Percentiles rank a stretch among this genome's conserved stretches.
Evolutionary conservation across 2,888 invertebrate species (phyloP).

Genomic region (Itoplectis maculator): DNA sequence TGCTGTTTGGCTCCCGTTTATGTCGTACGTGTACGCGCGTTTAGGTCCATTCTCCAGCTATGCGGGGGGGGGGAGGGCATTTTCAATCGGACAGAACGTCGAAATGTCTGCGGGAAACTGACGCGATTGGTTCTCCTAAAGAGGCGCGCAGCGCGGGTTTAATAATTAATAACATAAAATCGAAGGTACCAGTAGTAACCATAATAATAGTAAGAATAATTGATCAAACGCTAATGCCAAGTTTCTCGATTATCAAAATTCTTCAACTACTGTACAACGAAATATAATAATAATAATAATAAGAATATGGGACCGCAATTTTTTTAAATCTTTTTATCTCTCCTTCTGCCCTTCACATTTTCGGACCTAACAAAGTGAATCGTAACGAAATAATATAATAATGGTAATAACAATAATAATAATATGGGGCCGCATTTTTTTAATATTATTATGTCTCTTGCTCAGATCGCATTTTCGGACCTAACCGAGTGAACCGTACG

Average conservation of each 20-base stretch:
- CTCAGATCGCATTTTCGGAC: constrained; percentile 46
- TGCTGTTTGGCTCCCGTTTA: constrained; percentile 82
- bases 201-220: constrained; percentile 3
- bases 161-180: neutral
- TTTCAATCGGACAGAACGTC: neutral
- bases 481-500: constrained; percentile 55
- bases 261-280: constrained; percentile 18
- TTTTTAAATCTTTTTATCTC: neutral
- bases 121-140: constrained; percentile 52
- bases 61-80: constrained; percentile 33
- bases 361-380: constrained; percentile 52
- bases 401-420: constrained; percentile 9
- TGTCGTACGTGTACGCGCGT: constrained; percentile 75
- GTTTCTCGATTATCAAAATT: constrained; percentile 41
- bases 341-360: constrained; percentile 4
- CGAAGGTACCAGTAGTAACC: neutral
- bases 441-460: neutral
- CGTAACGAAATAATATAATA: constrained; percentile 35
- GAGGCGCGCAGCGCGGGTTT: constrained; percentile 1
- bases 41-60: constrained; percentile 67
- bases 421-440: constrained; percentile 8
- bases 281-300: constrained; percentile 6
- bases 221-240: neutral
- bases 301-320: constrained; percentile 3
- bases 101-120: constrained; percentile 21